These are phyloP conservation scores for Watsonalla binaria DNA, from an alignment of 2,888 invertebrate species.

Conservation along the genomic window DNA sequence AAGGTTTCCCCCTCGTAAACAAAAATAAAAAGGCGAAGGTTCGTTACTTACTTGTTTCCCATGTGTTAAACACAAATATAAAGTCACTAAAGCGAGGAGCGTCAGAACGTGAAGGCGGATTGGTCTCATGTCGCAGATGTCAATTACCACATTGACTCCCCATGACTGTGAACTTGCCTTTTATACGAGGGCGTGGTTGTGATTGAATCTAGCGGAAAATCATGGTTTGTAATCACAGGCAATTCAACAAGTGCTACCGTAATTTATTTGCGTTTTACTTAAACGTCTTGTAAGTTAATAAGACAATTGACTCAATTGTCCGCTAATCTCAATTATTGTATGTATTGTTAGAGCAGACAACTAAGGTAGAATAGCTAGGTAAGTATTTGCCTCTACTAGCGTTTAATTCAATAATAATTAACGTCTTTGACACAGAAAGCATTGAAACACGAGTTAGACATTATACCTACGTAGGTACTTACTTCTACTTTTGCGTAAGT, in stretches of 20 bases:
- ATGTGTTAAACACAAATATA: slow-evolving; percentile 31
- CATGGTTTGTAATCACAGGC: slow-evolving; percentile 49
- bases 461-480: no score
- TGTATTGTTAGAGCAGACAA: no score
- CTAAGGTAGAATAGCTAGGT: no score
- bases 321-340: background rate
- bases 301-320: background rate
- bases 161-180: slow-evolving; percentile 73
- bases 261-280: slow-evolving; percentile 12
- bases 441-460: no score
- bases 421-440: no score
- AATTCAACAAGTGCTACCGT: slow-evolving; percentile 30
- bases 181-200: slow-evolving; percentile 71
- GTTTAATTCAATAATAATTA: no score
- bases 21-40: slow-evolving; percentile 6
- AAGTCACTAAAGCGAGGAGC: slow-evolving; percentile 30
- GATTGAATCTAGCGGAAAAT: slow-evolving; percentile 54
- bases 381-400: no score
- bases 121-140: slow-evolving; percentile 48
- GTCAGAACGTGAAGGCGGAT: slow-evolving; percentile 30
- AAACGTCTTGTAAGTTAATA: background rate
- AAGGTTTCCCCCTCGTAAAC: no score
- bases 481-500: no score
- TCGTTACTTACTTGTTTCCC: slow-evolving; percentile 46
- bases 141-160: slow-evolving; percentile 45